Conservation (phyloP, 2,888 invertebrate species). For the Deroplatys truncata region DNA sequence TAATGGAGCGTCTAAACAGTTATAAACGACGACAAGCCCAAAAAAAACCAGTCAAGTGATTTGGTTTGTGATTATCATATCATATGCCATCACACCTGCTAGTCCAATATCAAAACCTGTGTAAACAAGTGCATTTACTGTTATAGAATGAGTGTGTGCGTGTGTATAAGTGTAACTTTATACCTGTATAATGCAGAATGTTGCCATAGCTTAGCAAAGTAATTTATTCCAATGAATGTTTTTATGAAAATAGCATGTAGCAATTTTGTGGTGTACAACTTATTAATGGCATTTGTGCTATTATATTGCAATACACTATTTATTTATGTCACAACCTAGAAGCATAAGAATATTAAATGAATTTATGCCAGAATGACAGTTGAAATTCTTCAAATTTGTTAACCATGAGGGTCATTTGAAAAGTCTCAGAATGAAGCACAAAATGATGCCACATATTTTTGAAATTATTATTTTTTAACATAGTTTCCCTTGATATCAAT, state of each 20-base stretch:
- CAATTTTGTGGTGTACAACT: not conserved
- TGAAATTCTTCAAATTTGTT: not conserved
- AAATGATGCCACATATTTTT: too few relatives aligned
- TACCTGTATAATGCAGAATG: not conserved
- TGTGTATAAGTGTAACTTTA: not conserved
- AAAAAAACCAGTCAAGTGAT: not conserved
- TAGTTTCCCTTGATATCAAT: too few relatives aligned
- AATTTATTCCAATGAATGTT: not conserved
- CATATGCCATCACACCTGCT: not conserved
- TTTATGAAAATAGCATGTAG: not conserved
- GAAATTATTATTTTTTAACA: too few relatives aligned
- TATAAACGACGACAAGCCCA: not conserved
- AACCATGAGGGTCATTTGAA: not conserved
- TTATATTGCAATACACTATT: not conserved
- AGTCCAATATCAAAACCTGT: not conserved
- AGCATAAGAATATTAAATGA: not conserved
- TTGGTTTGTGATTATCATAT: not conserved
- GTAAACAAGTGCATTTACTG: not conserved
- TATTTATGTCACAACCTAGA: not conserved
- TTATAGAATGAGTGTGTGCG: not conserved
- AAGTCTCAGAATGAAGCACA: too few relatives aligned
- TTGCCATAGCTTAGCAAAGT: not conserved
- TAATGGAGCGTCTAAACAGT: conserved; percentile 16
- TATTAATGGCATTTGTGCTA: not conserved
- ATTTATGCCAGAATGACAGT: not conserved